Evolutionary conservation across 2,888 invertebrate genomes (phyloP).

Genomic region (Melolontha melolontha): DNA sequence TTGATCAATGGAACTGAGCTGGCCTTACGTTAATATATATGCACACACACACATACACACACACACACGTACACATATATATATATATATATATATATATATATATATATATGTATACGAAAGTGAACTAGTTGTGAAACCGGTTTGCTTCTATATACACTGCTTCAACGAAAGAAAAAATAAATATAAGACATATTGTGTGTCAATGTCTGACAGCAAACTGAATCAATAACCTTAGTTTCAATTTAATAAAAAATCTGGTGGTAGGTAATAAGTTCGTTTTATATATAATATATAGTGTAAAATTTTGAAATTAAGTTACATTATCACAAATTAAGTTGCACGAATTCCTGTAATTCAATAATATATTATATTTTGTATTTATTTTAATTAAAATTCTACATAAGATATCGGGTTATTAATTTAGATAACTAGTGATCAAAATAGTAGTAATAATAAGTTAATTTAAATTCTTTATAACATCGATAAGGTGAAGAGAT

Average conservation of each 20-base stretch:
- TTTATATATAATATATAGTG: background rate
- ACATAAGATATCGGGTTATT: no score
- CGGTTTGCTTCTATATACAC: constrained; percentile 46
- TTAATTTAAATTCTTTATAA: no score
- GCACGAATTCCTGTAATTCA: no score
- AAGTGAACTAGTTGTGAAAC: constrained; percentile 57
- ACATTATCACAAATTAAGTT: no score
- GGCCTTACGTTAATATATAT: constrained; percentile 22
- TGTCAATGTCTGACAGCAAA: constrained; percentile 48
- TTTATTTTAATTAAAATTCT: no score
- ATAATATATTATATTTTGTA: no score
- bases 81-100: background rate
- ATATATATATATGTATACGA: constrained; percentile 47
- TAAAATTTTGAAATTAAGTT: background rate
- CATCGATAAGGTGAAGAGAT: no score
- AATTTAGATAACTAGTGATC: no score
- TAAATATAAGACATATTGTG: constrained; percentile 52
- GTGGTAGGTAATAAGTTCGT: background rate
- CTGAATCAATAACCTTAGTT: constrained; percentile 40
- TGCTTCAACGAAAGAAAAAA: constrained; percentile 47
- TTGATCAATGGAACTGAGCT: constrained; percentile 32
- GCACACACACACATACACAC: background rate
- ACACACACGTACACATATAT: constrained; percentile 46
- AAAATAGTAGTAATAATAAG: no score
- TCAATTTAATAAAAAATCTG: constrained; percentile 1